A percentile compares a stretch with the other conserved stretches of the same genome.
Evolutionary conservation across 2,797 vertebrate genomes (phyloP).

Genomic region (Halcyon leucocephala): DNA sequence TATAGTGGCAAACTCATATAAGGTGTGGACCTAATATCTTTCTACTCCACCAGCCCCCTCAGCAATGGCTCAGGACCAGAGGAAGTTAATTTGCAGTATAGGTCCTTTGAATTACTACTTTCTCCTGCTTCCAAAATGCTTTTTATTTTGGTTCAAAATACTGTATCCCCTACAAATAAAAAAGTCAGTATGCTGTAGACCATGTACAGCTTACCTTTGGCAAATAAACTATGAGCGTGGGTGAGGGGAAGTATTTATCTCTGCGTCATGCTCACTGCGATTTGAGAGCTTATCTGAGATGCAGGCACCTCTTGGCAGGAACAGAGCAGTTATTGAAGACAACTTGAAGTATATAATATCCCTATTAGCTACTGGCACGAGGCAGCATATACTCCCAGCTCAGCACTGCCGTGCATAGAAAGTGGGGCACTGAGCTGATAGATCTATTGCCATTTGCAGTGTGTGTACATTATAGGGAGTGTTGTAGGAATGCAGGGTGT

Average conservation of each 20-base stretch:
- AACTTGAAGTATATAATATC: neutral
- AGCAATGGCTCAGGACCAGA: neutral
- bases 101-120: neutral
- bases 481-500: rapidly evolving
- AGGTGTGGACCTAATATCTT: neutral
- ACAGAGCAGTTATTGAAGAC: neutral
- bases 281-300: neutral
- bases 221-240: neutral
- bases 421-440: neutral
- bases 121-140: neutral
- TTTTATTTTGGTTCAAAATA: neutral
- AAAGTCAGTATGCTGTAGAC: neutral
- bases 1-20: neutral
- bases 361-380: neutral
- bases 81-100: neutral
- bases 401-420: rapidly evolving
- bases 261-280: neutral
- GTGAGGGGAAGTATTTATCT: neutral
- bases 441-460: neutral
- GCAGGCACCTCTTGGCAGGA: neutral
- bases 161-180: neutral
- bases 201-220: neutral
- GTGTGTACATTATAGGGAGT: rapidly evolving
- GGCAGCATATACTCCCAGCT: neutral
- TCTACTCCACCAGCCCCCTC: neutral